These are phyloP conservation scores for Ptychodera flava DNA, from an alignment of 35 echinoderm and acorn worm genomes.

Conservation along the genomic window DNA sequence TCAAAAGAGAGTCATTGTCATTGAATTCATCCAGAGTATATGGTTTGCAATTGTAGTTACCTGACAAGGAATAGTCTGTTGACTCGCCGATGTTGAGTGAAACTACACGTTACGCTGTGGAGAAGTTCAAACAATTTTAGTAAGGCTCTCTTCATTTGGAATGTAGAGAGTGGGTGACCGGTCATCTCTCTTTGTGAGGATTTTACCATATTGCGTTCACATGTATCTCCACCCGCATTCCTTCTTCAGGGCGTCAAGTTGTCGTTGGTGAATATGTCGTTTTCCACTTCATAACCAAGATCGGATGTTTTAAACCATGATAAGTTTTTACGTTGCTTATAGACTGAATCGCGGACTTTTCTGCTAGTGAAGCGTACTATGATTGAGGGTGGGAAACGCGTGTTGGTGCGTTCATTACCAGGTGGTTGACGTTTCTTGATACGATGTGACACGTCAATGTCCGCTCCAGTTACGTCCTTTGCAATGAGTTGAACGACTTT, in stretches of 20 bases:
- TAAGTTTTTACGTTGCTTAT: not conserved
- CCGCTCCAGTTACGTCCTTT: not conserved
- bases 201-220: not conserved
- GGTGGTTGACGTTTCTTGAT: too few relatives aligned
- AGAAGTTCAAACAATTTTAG: not conserved
- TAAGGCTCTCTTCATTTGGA: not conserved
- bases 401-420: not conserved
- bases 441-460: not conserved
- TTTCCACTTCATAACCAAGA: not conserved
- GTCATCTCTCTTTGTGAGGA: not conserved
- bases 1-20: too few relatives aligned
- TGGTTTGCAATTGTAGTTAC: too few relatives aligned
- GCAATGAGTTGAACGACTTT: not conserved
- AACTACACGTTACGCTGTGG: not conserved
- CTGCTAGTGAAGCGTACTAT: not conserved
- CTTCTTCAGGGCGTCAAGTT: not conserved
- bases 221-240: not conserved
- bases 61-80: not conserved
- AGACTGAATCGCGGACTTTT: not conserved
- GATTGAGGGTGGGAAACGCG: not conserved
- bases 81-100: not conserved
- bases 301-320: not conserved
- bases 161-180: too few relatives aligned
- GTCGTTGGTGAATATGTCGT: not conserved
- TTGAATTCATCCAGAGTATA: too few relatives aligned